Evolutionary conservation across 1,140 invertebrate species (phyloP), one percentile per base, ranked within the genome.

Genomic region (Stenopsyche tienmushanensis): DNA sequence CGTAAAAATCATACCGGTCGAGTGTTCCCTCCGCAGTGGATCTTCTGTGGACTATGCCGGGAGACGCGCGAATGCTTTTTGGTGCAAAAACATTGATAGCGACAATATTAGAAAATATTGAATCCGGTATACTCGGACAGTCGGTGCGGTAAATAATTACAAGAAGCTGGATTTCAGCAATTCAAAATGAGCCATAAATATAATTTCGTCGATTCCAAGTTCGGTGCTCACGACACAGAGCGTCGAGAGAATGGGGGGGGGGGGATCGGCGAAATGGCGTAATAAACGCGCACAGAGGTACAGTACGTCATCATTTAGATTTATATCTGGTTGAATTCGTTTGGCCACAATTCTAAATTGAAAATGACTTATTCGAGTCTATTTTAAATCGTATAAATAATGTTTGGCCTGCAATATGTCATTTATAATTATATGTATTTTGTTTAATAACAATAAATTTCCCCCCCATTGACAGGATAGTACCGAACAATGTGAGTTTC

Each of bases 71-170:
- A 52, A 8, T 24, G 49, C 15, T 52, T 52, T 25, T 9, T 52
- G 18, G 49, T 52, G 44, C 44, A 47, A 47, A 47, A 47, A 47
- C 44, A 18, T 17, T 47, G 17, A 47, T 49, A 10, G 29, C 29
- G 29, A 34, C 29, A 34, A 34, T 34, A 7, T 34, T 34, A 34
- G 29, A 34, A 34, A 34, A 34, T 13, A 34, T 34, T 13, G 29
- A 34, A 34, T 5, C 5, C 5, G 29, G 29, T 34, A 7, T 34
- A 7, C 13, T 34, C 29, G 29, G 29, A 34, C 13, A 34, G 29
- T 34, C 13, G 29, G 29, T 13, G 29, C 29, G 29, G 29, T n/a
- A n/a, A 34, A 34, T 5, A 34, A 34, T 34, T 34, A 34, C 5
- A 34, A 34, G 13, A 34, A 13, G 29, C 29, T 34, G 29, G 29